Evolutionary conservation across 2,113 vertebrate species (phyloP).

Genomic region (Hypomesus transpacificus): DNA sequence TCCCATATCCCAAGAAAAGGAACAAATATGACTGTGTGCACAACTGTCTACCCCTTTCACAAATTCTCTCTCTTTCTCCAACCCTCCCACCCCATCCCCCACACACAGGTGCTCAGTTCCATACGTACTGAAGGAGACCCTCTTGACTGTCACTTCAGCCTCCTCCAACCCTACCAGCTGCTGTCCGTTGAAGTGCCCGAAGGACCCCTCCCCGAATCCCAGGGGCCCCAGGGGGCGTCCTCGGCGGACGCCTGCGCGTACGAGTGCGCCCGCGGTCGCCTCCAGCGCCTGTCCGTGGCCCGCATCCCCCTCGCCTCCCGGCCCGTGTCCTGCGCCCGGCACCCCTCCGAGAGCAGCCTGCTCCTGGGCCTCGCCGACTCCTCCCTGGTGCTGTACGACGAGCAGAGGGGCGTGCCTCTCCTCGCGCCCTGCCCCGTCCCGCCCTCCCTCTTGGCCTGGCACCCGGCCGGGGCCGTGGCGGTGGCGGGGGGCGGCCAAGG

Average conservation of each 20-base stretch:
- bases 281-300: conserved; percentile 74
- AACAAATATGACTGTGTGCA: too few relatives aligned
- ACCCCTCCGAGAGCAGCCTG: conserved; percentile 74
- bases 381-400: conserved; percentile 82
- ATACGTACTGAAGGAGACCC: conserved; percentile 80
- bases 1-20: too few relatives aligned
- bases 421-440: conserved; percentile 74
- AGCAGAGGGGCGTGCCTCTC: conserved; percentile 72
- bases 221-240: conserved; percentile 45
- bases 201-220: conserved; percentile 38
- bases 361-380: conserved; percentile 87
- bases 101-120: conserved; percentile 77
- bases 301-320: conserved; percentile 76
- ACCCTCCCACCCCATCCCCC: not conserved
- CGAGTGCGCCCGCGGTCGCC: conserved; percentile 71
- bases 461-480: conserved; percentile 81
- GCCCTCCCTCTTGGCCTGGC: conserved; percentile 79
- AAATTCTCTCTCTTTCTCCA: not conserved
- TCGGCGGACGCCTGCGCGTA: conserved; percentile 80
- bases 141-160: conserved; percentile 81
- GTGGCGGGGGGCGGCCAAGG: conserved; percentile 81
- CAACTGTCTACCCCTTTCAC: not conserved
- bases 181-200: conserved; percentile 79
- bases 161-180: conserved; percentile 79
- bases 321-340: conserved; percentile 81